Evolutionary conservation across 2,797 vertebrate genomes (phyloP).

Genomic region (Dermochelys coriacea): DNA sequence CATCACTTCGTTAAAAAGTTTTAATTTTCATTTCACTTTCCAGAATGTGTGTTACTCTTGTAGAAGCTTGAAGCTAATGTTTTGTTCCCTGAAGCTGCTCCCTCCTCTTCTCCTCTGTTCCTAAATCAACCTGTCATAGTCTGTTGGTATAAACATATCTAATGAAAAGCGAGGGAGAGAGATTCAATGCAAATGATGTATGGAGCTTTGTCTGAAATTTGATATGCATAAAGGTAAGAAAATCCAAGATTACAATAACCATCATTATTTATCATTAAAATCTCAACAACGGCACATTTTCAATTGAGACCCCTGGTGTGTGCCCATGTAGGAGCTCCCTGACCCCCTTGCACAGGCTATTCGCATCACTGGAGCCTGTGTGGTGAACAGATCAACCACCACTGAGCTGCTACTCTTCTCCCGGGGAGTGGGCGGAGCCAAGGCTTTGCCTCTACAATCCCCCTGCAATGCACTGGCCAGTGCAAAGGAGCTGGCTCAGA

Average conservation of each 20-base stretch:
- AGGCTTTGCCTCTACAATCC: not conserved
- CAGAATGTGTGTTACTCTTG: not conserved
- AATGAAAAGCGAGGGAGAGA: not conserved
- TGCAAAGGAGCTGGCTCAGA: not conserved
- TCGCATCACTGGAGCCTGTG: not conserved
- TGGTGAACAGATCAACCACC: not conserved
- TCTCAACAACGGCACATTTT: not conserved
- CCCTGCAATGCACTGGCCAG: not conserved
- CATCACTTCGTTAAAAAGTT: not conserved
- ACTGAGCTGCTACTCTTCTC: not conserved
- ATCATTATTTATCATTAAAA: not conserved
- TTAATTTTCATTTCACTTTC: not conserved
- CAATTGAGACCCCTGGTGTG: not conserved
- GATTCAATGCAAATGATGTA: conserved; percentile 2
- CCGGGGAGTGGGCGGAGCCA: not conserved
- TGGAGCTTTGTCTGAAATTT: not conserved
- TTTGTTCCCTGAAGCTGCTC: not conserved
- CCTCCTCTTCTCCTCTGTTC: not conserved
- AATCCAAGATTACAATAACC: not conserved
- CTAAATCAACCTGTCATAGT: not conserved
- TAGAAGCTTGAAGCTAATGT: not conserved
- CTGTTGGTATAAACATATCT: not conserved
- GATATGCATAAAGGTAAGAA: not conserved
- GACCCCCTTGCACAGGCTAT: not conserved
- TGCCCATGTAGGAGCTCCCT: not conserved